Percentiles rank a stretch among this genome's conserved stretches.
Conservation (phyloP, 2,113 vertebrate species). For the Notarius lentiginosus region DNA sequence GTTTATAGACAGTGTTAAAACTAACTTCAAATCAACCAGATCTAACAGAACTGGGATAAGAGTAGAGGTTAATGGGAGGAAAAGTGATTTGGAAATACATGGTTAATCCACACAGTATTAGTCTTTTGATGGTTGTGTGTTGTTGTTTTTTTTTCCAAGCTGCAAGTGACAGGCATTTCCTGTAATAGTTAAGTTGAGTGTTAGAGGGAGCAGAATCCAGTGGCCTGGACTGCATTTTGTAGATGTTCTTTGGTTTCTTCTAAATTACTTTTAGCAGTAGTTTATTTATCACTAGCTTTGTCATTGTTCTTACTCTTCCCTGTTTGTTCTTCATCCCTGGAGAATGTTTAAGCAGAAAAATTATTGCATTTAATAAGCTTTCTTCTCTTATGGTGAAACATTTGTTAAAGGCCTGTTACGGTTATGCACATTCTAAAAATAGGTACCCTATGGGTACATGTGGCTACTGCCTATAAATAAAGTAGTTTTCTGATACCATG, state of each 20-base stretch:
- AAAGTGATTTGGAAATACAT: slow-evolving; percentile 70
- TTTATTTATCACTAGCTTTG: background rate
- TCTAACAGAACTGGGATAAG: slow-evolving; percentile 71
- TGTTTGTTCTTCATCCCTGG: background rate
- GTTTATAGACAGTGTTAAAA: slow-evolving; percentile 67
- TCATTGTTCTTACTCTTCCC: background rate
- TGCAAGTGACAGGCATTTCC: slow-evolving; percentile 32
- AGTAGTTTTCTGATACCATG: too few species aligned
- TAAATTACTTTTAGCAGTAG: background rate
- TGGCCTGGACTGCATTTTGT: background rate
- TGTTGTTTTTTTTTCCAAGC: background rate
- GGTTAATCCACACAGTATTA: slow-evolving; percentile 57
- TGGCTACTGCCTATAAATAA: too few species aligned
- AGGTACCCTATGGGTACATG: too few species aligned
- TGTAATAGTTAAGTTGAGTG: background rate
- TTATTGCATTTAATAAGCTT: background rate
- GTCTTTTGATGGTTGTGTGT: slow-evolving; percentile 40
- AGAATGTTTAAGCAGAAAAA: background rate
- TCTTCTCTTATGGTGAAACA: background rate
- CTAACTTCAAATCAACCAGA: slow-evolving; percentile 72
- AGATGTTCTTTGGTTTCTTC: background rate
- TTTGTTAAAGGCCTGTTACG: background rate
- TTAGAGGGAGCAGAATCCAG: background rate
- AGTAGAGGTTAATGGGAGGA: slow-evolving; percentile 69
- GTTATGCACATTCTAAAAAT: background rate